A percentile compares a stretch with the other conserved stretches of the same genome.
phyloP scores from a whole-genome alignment of 2,888 invertebrate genomes.

The Tinea trinotella region DNA sequence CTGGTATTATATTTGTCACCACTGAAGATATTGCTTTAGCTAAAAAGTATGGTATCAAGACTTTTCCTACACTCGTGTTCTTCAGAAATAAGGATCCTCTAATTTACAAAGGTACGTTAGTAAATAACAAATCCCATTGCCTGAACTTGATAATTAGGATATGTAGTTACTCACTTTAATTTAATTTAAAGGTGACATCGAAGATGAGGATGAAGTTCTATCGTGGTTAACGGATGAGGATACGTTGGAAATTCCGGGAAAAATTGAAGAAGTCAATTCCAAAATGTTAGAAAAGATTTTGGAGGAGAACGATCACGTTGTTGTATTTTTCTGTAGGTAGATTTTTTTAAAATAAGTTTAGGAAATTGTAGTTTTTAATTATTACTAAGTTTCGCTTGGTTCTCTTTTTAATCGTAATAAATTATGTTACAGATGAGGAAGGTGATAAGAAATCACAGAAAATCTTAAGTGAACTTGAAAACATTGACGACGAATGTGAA shows the following conservation, averaged over 20 bases:
- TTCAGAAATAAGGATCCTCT: conserved; percentile 94
- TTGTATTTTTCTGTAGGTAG: conserved; percentile 90
- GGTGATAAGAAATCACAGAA: conserved; percentile 91
- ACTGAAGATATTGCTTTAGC: conserved; percentile 88
- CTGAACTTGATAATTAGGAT: no score
- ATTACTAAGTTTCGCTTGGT: not conserved
- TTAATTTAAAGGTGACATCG: conserved; percentile 77
- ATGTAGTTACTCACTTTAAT: no score
- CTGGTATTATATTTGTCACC: conserved; percentile 93
- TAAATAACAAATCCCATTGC: no score
- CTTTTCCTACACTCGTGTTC: conserved; percentile 88
- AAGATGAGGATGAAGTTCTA: conserved; percentile 92
- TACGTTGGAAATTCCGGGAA: conserved; percentile 91
- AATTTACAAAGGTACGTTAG: conserved; percentile 77
- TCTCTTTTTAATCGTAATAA: no score
- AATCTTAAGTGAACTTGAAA: conserved; percentile 89
- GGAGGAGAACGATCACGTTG: conserved; percentile 88
- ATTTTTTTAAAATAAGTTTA: conserved; percentile 14
- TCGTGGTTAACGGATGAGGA: conserved; percentile 94
- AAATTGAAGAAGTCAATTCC: conserved; percentile 92
- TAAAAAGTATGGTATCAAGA: conserved; percentile 88
- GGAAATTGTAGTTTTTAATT: not conserved
- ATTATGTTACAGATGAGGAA: conserved; percentile 80
- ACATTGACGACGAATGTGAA: conserved; percentile 94
- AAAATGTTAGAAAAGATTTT: conserved; percentile 93